Conservation (phyloP, 2,113 vertebrate genomes). For the Macrotis lagotis region DNA sequence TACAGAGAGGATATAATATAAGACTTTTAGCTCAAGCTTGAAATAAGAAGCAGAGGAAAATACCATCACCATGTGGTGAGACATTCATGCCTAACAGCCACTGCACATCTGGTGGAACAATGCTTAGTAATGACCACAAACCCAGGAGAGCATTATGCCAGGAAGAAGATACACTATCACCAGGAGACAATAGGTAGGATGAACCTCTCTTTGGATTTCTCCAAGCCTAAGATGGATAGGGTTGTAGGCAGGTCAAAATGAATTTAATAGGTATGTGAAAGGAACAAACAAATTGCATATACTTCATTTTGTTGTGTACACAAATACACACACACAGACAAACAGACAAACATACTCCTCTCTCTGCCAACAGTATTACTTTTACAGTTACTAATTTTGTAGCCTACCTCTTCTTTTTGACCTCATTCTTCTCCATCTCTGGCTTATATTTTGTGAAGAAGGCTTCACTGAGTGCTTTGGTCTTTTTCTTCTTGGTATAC, state of each 20-base stretch:
- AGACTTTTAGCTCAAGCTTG: neutral
- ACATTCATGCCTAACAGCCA: neutral
- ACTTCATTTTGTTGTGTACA: neutral
- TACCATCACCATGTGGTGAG: neutral
- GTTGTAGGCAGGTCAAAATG: neutral
- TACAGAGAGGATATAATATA: neutral
- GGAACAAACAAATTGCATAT: neutral
- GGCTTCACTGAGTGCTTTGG: neutral
- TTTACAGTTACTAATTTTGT: neutral
- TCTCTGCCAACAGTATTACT: neutral
- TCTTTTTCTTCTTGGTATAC: neutral
- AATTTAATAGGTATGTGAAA: neutral
- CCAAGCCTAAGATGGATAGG: neutral
- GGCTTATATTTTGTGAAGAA: neutral
- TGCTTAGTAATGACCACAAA: neutral
- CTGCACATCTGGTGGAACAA: neutral
- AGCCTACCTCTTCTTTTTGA: neutral
- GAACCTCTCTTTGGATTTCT: neutral
- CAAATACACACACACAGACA: neutral
- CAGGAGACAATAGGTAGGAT: neutral
- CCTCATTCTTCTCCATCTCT: neutral
- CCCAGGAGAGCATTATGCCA: neutral
- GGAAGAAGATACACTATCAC: neutral
- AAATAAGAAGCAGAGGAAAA: neutral
- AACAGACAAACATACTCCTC: neutral